A percentile compares a stretch with the other conserved stretches of the same genome.
Evolutionary conservation across 2,113 vertebrate species (phyloP).

Genomic region (Sylvia atricapilla): DNA sequence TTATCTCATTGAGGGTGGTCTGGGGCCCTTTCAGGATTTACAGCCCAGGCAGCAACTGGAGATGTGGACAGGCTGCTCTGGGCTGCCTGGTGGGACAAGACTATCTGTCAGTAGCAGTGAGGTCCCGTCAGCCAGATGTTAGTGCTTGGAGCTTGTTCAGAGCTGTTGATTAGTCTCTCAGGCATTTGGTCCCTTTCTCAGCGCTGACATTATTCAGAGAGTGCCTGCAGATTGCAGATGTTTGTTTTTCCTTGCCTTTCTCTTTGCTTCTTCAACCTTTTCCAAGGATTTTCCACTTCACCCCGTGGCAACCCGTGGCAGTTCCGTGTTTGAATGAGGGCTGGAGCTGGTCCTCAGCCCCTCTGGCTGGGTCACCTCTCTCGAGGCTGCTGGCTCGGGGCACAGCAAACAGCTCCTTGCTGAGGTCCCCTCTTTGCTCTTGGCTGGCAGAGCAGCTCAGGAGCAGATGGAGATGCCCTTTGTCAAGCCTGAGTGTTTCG

Average conservation of each 20-base stretch:
- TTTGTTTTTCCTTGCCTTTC: conserved; percentile 20
- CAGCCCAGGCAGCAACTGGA: background rate
- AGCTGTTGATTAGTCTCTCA: background rate
- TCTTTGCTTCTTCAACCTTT: background rate
- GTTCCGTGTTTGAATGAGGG: background rate
- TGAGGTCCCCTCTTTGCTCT: background rate
- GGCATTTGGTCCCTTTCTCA: background rate
- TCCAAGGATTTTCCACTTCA: background rate
- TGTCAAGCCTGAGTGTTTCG: background rate
- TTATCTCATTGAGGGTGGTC: background rate
- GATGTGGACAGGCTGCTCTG: conserved; percentile 5
- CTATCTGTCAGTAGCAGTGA: background rate
- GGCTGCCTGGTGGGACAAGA: background rate
- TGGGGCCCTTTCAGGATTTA: background rate
- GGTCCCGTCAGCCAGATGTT: conserved; percentile 5
- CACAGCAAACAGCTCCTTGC: background rate
- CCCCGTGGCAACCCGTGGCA: background rate
- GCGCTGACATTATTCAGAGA: background rate
- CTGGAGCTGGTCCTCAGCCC: background rate
- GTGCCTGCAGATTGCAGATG: background rate
- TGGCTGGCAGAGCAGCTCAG: background rate
- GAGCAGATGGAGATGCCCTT: background rate
- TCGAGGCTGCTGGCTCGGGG: fast-evolving
- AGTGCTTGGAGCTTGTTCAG: background rate
- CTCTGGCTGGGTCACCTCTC: fast-evolving